Evolutionary conservation across 1,140 invertebrate species (phyloP), one percentile per base, ranked within the genome.

Genomic region (Achatina immaculata): DNA sequence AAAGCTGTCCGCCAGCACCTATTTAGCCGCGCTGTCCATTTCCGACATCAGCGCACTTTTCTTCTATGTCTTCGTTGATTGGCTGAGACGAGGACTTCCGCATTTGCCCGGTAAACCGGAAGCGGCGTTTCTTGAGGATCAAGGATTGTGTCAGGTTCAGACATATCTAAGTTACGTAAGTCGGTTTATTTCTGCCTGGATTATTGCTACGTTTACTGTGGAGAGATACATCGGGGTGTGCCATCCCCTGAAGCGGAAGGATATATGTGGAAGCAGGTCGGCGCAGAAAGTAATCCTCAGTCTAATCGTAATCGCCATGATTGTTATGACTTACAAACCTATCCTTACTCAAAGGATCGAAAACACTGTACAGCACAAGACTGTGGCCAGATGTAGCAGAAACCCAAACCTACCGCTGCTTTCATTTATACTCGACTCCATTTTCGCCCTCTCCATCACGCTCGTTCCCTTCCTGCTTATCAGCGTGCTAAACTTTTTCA

Each of bases 191-290:
- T 90, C 88, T 0, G 86, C 89, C 7, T 90, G 89, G 89, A 65
- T 90, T 45, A 82, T 90, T 16, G 89, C 89, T 1, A 83, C 85
- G 38, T 90, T 90, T 72, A 90, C 90, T 0, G 80, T 86, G 55
- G 90, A 90, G 80, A 55, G 90, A 7, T 90, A 89, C 84, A 86
- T 89, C 73, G 88, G 88, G 7, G 88, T 89, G 34, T 89, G 88
- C 69, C 84, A 87, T 76, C 86, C 88, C 1, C 65, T 88, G 16
- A 77, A 71, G 45, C 74, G 82, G 28, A 43, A 73, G 81, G 65
- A 85, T 55, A 82, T 85, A 28, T 85, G 83, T 65, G 24, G 28
- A 31, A 74, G 80, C 45, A 69, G 80, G 24, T 85, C 82, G 16
- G 81, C 85, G 0, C 80, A 82, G 24, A 85, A 84, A 43, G 82